Percentiles rank a stretch among this genome's conserved stretches.
phyloP scores from a whole-genome alignment of 2,797 vertebrate genomes.

The Danio aesculapii region DNA sequence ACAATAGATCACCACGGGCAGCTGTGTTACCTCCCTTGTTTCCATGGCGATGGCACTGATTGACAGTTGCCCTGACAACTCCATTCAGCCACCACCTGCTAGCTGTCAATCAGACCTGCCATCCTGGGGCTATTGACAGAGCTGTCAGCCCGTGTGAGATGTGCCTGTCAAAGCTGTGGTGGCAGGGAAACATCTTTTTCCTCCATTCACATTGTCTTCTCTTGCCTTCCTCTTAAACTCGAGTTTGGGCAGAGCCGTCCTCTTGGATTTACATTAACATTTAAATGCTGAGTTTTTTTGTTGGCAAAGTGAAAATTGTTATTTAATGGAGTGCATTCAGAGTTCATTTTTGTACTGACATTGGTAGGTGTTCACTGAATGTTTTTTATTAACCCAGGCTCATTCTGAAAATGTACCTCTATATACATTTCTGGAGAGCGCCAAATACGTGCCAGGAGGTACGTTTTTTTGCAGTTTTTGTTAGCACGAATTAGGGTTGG shows the following conservation, averaged over 20 bases:
- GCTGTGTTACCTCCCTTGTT: constrained; percentile 78
- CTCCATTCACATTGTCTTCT: constrained; percentile 67
- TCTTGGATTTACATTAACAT: constrained; percentile 50
- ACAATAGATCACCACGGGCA: constrained; percentile 84
- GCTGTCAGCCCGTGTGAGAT: constrained; percentile 84
- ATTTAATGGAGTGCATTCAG: not conserved
- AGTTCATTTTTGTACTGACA: not conserved
- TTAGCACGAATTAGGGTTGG: no score
- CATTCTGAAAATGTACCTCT: no score
- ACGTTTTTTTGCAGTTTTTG: no score
- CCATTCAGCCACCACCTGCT: constrained; percentile 88
- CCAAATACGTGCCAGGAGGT: no score
- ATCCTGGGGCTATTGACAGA: constrained; percentile 85
- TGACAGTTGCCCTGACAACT: constrained; percentile 85
- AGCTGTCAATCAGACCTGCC: constrained; percentile 83
- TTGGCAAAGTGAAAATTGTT: not conserved
- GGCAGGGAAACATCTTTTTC: constrained; percentile 61
- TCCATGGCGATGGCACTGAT: constrained; percentile 79
- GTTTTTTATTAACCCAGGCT: not conserved
- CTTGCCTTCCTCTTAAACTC: constrained; percentile 23
- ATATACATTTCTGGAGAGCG: no score
- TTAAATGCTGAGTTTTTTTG: constrained; percentile 44
- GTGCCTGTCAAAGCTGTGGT: constrained; percentile 79
- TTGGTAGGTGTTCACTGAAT: not conserved
- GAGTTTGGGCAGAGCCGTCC: constrained; percentile 13